A percentile compares a stretch with the other conserved stretches of the same genome.
phyloP scores from a whole-genome alignment of 2,888 invertebrate species.

The Cenopis cana region DNA sequence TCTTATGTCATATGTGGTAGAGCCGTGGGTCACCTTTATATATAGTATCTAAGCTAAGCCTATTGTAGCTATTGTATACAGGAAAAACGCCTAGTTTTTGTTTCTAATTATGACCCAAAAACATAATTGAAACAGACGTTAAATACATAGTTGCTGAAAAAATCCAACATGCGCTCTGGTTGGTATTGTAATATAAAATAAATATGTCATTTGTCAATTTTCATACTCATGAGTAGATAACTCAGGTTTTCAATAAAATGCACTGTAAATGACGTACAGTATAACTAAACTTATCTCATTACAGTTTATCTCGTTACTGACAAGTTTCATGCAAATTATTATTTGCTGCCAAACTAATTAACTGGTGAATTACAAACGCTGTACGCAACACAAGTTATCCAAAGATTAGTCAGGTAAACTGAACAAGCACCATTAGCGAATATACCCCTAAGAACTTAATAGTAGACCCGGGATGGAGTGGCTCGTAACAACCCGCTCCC shows the following conservation, averaged over 20 bases:
- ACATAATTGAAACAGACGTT: no score
- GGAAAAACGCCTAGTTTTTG: no score
- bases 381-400: constrained; percentile 33
- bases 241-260: not conserved
- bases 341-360: constrained; percentile 20
- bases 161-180: not conserved
- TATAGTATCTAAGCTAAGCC: no score
- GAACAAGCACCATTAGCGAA: constrained; percentile 29
- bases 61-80: no score
- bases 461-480: constrained; percentile 29
- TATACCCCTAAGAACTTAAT: constrained; percentile 38
- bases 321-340: constrained; percentile 10
- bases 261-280: not conserved
- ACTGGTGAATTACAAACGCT: constrained; percentile 17
- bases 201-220: not conserved
- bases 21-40: no score
- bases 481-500: constrained; percentile 12
- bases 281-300: constrained; percentile 24
- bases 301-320: not conserved
- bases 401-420: constrained; percentile 31
- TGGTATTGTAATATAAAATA: not conserved
- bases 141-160: not conserved
- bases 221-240: not conserved
- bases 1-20: no score
- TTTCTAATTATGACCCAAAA: no score